Evolutionary conservation across 1,140 invertebrate species (phyloP).

Genomic region (Belonocnema kinseyi): DNA sequence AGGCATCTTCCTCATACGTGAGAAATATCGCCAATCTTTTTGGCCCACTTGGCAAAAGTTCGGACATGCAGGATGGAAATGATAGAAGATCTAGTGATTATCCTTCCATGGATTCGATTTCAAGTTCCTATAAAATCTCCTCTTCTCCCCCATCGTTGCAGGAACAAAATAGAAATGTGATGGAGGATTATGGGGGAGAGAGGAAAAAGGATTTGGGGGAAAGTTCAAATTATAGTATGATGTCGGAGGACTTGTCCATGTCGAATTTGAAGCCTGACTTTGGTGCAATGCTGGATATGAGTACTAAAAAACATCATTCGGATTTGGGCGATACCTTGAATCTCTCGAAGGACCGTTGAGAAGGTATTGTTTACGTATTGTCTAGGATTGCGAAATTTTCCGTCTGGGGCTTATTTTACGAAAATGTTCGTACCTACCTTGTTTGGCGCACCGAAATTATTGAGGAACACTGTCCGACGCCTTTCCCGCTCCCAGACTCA

Average conservation of each 20-base stretch:
- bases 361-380: constrained; percentile 4
- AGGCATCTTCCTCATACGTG: constrained; percentile 68
- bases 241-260: constrained; percentile 65
- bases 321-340: constrained; percentile 63
- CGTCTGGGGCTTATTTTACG: not conserved
- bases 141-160: constrained; percentile 47
- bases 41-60: constrained; percentile 64
- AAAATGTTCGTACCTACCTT: no score
- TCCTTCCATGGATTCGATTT: constrained; percentile 52
- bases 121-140: constrained; percentile 59
- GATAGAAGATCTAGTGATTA: constrained; percentile 64
- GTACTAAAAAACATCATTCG: constrained; percentile 61
- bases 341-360: constrained; percentile 66
- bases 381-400: not conserved
- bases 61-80: constrained; percentile 52
- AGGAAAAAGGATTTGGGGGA: constrained; percentile 65
- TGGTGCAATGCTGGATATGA: constrained; percentile 68
- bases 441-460: not conserved
- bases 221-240: constrained; percentile 58
- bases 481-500: no score
- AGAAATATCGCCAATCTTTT: constrained; percentile 72
- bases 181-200: constrained; percentile 62
- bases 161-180: constrained; percentile 53
- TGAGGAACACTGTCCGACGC: not conserved
- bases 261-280: constrained; percentile 63